A percentile compares a stretch with the other conserved stretches of the same genome.
Conservation (phyloP, 1,140 invertebrate species). For the Listronotus bonariensis region DNA sequence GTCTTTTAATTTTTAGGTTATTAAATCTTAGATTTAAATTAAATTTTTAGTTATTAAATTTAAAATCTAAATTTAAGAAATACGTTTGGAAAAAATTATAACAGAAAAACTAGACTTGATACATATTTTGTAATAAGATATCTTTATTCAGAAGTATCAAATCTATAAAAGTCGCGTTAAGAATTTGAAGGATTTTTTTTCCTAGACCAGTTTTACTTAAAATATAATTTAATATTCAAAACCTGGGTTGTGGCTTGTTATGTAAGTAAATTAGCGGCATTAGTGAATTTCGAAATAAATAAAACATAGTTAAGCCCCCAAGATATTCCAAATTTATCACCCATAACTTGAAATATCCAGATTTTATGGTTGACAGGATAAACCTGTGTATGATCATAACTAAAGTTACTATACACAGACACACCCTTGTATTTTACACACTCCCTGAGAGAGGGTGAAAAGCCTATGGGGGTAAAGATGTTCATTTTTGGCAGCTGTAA, state of each 20-base stretch:
- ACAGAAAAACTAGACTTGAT: no score
- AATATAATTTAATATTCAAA: no score
- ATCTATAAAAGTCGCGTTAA: no score
- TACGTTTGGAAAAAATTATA: no score
- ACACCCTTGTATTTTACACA: constrained; percentile 10
- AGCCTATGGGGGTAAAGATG: constrained; percentile 44
- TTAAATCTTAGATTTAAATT: no score
- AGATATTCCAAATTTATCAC: background rate
- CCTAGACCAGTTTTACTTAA: no score
- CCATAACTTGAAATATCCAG: constrained; percentile 16
- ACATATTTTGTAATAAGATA: no score
- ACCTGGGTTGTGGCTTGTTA: background rate
- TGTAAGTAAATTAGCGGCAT: background rate
- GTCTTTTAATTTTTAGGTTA: no score
- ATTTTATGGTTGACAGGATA: constrained; percentile 25
- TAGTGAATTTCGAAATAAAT: background rate
- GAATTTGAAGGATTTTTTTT: no score
- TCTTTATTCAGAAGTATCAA: no score
- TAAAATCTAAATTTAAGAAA: no score
- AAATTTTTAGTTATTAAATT: no score
- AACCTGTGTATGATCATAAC: constrained; percentile 24
- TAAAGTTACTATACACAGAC: constrained; percentile 18
- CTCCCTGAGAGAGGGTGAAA: constrained; percentile 34
- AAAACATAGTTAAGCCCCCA: constrained; percentile 7
- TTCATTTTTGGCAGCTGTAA: constrained; percentile 58